Percentiles rank a stretch among this genome's conserved stretches.
These are phyloP conservation scores for Montipora efflorescens DNA, from an alignment of 64 coral and sea anemone species.

Conservation along the genomic window DNA sequence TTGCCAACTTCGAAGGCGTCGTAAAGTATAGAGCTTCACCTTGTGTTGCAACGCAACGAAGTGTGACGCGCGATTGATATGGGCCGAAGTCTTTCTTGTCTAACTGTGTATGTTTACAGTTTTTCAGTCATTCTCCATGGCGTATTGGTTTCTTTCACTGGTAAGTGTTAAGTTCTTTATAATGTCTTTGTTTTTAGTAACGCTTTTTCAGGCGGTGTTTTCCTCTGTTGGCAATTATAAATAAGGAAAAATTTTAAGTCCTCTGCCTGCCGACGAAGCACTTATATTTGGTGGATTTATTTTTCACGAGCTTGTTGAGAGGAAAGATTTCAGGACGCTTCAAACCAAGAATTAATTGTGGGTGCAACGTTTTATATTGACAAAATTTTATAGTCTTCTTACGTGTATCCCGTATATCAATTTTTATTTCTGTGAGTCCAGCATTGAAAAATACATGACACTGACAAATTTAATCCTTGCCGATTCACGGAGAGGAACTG, in stretches of 20 bases:
- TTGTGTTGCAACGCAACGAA: background rate
- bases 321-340: background rate
- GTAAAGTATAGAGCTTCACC: background rate
- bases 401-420: background rate
- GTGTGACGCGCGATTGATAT: background rate
- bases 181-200: no score
- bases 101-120: background rate
- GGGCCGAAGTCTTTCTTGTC: background rate
- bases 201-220: no score
- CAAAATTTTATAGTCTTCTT: background rate
- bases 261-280: no score
- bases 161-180: background rate
- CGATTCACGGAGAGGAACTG: background rate
- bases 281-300: background rate
- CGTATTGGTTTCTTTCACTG: background rate
- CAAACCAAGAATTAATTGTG: no score
- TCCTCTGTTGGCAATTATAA: no score
- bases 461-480: background rate
- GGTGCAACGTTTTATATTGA: background rate
- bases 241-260: no score
- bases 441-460: no score
- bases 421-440: no score
- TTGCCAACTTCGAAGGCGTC: background rate
- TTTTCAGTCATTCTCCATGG: background rate
- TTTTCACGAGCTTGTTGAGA: background rate